Conservation (phyloP, 2,113 vertebrate genomes). For the sheep (Ovis aries) region ARS-UI_Ramb_v3.0 NC_056061.1:20885501-20886000, state of each 20-base stretch:
- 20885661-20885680: not conserved
- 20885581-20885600: not conserved
- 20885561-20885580: not conserved
- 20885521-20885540: accelerated
- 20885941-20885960: not conserved
- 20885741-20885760: not conserved
- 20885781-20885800: not conserved
- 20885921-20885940: not conserved
- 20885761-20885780: not conserved
- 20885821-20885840: not conserved
- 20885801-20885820: too few relatives aligned
- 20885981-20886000: not conserved
- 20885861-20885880: not conserved
- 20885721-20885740: not conserved
- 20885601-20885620: not conserved
- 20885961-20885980: not conserved
- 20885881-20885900: not conserved
- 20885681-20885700: not conserved
- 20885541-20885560: not conserved
- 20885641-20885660: not conserved
- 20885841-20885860: not conserved
- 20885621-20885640: not conserved
- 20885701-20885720: not conserved
- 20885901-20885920: not conserved
- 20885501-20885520: not conserved